phyloP scores from a whole-genome alignment of 2,888 invertebrate genomes.

The Orthosia gothica region DNA sequence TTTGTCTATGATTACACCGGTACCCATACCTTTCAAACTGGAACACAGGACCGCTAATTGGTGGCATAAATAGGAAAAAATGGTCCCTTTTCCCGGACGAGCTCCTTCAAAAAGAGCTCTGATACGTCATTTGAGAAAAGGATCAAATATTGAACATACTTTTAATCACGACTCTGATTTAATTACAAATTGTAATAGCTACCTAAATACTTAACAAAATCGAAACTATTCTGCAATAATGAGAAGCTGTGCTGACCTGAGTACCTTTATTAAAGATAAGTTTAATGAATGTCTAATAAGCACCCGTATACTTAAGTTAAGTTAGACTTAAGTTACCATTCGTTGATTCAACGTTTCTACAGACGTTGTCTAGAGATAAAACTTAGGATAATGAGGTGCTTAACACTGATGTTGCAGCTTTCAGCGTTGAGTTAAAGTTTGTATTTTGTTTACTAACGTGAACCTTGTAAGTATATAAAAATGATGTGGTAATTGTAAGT shows the following conservation, averaged over 20 bases:
- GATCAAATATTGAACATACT: not conserved
- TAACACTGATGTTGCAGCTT: too few species aligned
- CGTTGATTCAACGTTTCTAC: slow-evolving; percentile 38
- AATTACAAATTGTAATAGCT: not conserved
- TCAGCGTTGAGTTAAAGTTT: not conserved
- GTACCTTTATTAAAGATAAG: slow-evolving; percentile 23
- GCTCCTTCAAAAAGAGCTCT: not conserved
- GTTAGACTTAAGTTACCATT: slow-evolving; percentile 49
- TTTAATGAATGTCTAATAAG: slow-evolving; percentile 60
- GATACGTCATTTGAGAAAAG: not conserved
- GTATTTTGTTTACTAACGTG: not conserved
- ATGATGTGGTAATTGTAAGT: too few species aligned
- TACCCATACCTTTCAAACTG: too few species aligned
- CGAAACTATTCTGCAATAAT: slow-evolving; percentile 44
- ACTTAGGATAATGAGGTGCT: too few species aligned
- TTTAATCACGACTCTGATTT: not conserved
- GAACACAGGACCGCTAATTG: too few species aligned
- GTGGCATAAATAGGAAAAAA: too few species aligned
- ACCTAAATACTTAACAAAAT: slow-evolving; percentile 23
- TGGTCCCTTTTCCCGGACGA: too few species aligned
- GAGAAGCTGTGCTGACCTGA: slow-evolving; percentile 31
- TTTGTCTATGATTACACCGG: too few species aligned
- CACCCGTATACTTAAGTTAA: slow-evolving; percentile 19
- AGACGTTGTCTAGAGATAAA: slow-evolving; percentile 51
- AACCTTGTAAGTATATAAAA: not conserved